These are phyloP conservation scores for Heliconius hewitsoni DNA, from an alignment of 1,140 invertebrate species.

Conservation along the genomic window DNA sequence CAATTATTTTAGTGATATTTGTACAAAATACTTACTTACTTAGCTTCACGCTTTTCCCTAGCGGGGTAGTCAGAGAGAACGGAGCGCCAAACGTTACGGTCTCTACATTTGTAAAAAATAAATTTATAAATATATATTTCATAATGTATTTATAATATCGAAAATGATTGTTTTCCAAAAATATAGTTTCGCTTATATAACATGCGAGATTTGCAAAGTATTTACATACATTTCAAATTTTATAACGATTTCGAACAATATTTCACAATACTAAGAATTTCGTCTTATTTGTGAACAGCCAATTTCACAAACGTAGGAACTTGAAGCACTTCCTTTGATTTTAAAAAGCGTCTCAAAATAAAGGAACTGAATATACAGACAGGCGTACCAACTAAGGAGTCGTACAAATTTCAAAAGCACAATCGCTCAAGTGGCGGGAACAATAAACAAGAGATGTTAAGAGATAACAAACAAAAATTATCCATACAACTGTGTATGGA, in stretches of 20 bases:
- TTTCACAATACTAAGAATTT: not conserved
- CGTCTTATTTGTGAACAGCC: not conserved
- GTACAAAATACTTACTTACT: too few species aligned
- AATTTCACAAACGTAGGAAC: conserved; percentile 8
- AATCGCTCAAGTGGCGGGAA: conserved; percentile 8
- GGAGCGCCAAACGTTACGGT: too few species aligned
- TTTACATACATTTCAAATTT: not conserved
- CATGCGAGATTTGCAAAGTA: too few species aligned
- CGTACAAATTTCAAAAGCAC: conserved; percentile 13
- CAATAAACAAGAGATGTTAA: conserved; percentile 21
- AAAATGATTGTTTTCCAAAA: too few species aligned
- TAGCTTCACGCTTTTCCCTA: too few species aligned
- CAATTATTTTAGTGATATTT: too few species aligned
- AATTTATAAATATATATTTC: too few species aligned
- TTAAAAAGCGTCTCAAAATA: not conserved
- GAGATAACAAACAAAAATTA: conserved; percentile 25
- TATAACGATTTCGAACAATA: not conserved
- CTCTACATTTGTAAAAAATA: too few species aligned
- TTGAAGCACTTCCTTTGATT: not conserved
- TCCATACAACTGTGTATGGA: conserved; percentile 25
- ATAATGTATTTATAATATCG: too few species aligned
- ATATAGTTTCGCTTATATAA: too few species aligned
- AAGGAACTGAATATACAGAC: not conserved
- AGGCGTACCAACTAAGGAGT: not conserved
- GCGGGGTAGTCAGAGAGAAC: too few species aligned